Evolutionary conservation across 2,797 vertebrate genomes (phyloP), one percentile per base, ranked within the genome.

Genomic region (Anisognathus igniventris): DNA sequence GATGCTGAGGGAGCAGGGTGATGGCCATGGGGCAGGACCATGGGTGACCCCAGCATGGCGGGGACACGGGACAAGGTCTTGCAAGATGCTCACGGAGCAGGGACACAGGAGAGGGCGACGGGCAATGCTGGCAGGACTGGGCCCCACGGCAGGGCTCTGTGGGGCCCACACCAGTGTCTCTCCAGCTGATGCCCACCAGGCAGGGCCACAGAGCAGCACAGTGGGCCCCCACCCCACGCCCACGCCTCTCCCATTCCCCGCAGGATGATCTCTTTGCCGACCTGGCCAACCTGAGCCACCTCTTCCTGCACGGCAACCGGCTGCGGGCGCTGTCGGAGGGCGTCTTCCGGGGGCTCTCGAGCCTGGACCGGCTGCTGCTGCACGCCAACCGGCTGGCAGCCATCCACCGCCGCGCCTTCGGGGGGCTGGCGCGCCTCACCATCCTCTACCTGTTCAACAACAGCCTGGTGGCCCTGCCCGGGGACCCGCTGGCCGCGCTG

Each of bases 401-500:
- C 95, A 98, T 99, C 82, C 98, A 99, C 94, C 98, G 98, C 17
- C 98, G 97, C 57, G 98, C 99, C 88, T 99, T 99, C 96, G 98
- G 97, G 4, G 99, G 99, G 83, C 97, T 99, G 86, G 98, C 98
- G 44, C 98, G 98, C 71, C 98, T 99, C 94, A 99, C 99, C 96
- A 99, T 99, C 94, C 99, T 99, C 84, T 99, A 99, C 97, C 98
- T 99, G 92, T 99, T 99, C 97, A 99, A 99, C 98, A 99, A 99
- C 97, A 98, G 99, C 93, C 97, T 99, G 95, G 97, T 97, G 2
- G 98, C 99, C 61, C 98, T 99, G 92, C 98, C 99, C 0, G 99
- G 98, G 25, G 99, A 99, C 98, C 97, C 98, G 20, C 98, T 99
- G 97, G 98, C 97, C 33, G 98, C 99, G 28, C 96, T 98, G 37